A percentile compares a stretch with the other conserved stretches of the same genome.
Evolutionary conservation across 2,113 vertebrate genomes (phyloP).

Genomic region (Chauna torquata): DNA sequence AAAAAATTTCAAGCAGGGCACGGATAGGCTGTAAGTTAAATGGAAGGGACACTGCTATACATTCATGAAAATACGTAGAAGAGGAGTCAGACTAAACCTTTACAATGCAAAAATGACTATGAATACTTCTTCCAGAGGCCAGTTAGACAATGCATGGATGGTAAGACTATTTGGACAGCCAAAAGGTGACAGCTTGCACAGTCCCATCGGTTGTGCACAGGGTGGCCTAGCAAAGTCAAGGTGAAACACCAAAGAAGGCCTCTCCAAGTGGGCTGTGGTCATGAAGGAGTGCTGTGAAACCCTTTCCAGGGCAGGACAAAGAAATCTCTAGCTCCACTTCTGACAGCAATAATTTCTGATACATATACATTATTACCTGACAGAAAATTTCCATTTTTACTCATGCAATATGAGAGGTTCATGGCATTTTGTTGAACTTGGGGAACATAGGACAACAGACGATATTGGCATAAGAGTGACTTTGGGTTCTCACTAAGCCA

Average conservation of each 20-base stretch:
- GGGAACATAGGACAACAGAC: background rate
- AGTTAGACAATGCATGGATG: background rate
- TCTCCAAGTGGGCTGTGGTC: background rate
- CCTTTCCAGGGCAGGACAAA: background rate
- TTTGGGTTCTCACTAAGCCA: background rate
- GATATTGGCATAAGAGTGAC: background rate
- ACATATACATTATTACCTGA: background rate
- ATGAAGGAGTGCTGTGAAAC: background rate
- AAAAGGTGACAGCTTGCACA: rapidly evolving
- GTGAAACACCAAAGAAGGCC: background rate
- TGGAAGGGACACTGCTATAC: background rate
- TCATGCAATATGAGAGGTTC: background rate
- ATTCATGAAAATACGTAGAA: background rate
- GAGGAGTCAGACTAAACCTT: background rate
- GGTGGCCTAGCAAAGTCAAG: background rate
- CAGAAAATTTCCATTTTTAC: background rate
- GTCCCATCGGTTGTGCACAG: background rate
- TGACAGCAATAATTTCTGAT: background rate
- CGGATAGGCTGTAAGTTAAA: background rate
- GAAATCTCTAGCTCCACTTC: background rate
- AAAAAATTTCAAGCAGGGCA: background rate
- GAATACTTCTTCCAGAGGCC: background rate
- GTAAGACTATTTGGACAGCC: background rate
- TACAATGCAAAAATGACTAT: background rate
- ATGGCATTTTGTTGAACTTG: background rate